A percentile compares a stretch with the other conserved stretches of the same genome.
These are phyloP conservation scores for Furnarius figulus DNA, from an alignment of 2,113 vertebrate genomes.

Conservation along the genomic window DNA sequence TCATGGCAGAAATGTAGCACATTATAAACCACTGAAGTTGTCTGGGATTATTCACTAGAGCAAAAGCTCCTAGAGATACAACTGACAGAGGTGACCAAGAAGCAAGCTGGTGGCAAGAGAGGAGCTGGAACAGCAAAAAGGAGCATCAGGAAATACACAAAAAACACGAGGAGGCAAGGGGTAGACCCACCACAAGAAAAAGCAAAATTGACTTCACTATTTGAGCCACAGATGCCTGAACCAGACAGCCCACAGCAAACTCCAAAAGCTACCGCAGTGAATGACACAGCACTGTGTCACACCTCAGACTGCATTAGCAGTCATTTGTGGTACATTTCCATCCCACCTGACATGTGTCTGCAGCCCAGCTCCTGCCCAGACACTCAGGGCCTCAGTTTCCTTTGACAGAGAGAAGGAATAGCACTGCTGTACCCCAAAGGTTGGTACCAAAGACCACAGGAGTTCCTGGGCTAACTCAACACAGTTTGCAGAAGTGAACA, in stretches of 20 bases:
- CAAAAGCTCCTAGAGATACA: not conserved
- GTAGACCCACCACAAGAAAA: not conserved
- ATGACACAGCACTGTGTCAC: not conserved
- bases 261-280: not conserved
- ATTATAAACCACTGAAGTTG: not conserved
- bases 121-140: not conserved
- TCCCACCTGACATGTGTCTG: not conserved
- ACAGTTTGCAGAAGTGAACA: not conserved
- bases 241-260: not conserved
- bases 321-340: not conserved
- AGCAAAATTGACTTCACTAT: not conserved
- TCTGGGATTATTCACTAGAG: not conserved
- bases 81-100: not conserved
- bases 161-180: rapidly evolving
- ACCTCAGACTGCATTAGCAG: not conserved
- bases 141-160: not conserved
- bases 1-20: not conserved
- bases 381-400: not conserved
- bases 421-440: not conserved
- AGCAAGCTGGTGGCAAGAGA: not conserved
- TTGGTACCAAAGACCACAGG: not conserved
- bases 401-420: rapidly evolving
- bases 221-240: not conserved
- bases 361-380: not conserved
- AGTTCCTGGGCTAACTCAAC: not conserved